Evolutionary conservation across 2,113 vertebrate genomes (phyloP).

Genomic region (Echinops telfairi): DNA sequence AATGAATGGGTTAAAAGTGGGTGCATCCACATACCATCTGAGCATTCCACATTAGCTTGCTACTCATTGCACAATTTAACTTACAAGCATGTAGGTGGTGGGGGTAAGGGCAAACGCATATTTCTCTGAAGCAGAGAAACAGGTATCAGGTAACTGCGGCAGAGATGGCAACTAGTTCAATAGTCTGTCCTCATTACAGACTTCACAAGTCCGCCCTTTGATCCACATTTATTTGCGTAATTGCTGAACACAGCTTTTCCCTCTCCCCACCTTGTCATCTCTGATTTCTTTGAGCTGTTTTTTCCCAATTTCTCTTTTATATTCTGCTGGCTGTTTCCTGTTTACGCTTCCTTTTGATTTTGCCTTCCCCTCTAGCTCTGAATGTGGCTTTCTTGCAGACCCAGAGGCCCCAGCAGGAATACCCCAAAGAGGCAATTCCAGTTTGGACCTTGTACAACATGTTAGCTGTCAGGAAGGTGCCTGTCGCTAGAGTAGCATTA

Average conservation of each 20-base stretch:
- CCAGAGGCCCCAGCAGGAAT: constrained; percentile 89
- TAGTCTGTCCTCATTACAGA: background rate
- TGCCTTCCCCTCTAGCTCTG: constrained; percentile 83
- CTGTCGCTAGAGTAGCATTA: constrained; percentile 81
- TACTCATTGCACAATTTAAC: constrained; percentile 75
- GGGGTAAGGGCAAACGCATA: constrained; percentile 45
- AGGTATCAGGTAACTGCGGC: constrained; percentile 82
- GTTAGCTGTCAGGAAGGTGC: constrained; percentile 86
- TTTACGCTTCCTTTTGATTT: constrained; percentile 84
- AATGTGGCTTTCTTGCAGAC: constrained; percentile 90
- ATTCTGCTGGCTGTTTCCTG: constrained; percentile 86
- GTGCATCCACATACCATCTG: constrained; percentile 34
- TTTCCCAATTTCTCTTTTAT: constrained; percentile 85
- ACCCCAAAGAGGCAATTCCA: constrained; percentile 84
- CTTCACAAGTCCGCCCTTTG: constrained; percentile 51
- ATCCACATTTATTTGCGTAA: constrained; percentile 49
- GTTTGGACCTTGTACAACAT: constrained; percentile 85
- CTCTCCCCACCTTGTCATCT: constrained; percentile 74
- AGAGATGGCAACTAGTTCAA: constrained; percentile 61
- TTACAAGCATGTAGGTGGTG: constrained; percentile 77
- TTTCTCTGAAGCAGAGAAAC: constrained; percentile 78
- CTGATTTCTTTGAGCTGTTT: constrained; percentile 79
- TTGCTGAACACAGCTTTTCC: constrained; percentile 61
- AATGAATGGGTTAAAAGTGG: constrained; percentile 33
- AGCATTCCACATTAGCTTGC: constrained; percentile 79